phyloP scores from a whole-genome alignment of 2,797 vertebrate species.

The Eulemur albifrons region DNA sequence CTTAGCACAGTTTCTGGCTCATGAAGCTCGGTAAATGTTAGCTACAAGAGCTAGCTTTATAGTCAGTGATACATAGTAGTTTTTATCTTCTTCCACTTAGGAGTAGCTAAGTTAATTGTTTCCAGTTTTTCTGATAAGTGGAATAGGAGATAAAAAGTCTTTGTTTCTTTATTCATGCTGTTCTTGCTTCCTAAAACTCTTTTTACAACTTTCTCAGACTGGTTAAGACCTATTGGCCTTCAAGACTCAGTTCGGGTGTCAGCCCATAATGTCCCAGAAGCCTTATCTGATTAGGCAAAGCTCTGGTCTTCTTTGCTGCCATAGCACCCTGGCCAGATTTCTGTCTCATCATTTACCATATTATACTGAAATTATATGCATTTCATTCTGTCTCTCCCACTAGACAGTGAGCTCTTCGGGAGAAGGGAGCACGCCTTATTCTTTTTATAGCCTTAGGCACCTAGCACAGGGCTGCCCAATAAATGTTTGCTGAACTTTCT shows the following conservation, averaged over 20 bases:
- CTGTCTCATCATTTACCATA: background rate
- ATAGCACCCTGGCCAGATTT: background rate
- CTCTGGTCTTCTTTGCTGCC: background rate
- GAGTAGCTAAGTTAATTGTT: background rate
- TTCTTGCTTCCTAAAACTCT: constrained; percentile 4
- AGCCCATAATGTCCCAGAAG: background rate
- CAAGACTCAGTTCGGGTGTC: constrained; percentile 10
- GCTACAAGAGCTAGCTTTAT: background rate
- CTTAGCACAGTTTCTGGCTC: background rate
- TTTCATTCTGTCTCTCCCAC: background rate
- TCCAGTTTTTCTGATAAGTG: constrained; percentile 8
- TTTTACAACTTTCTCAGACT: constrained; percentile 14
- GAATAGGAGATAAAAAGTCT: background rate
- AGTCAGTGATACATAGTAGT: background rate
- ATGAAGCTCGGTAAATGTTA: background rate
- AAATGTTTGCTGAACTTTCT: constrained; percentile 39
- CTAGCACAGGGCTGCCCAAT: background rate
- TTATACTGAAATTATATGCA: background rate
- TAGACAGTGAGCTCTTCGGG: background rate
- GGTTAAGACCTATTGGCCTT: background rate
- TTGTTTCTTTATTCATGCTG: constrained; percentile 27
- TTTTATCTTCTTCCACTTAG: background rate
- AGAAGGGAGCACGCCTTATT: background rate
- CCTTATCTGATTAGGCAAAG: background rate
- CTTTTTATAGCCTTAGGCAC: background rate